A percentile compares a stretch with the other conserved stretches of the same genome.
phyloP scores from a whole-genome alignment of 2,797 vertebrate species.

The Argyrosomus regius region DNA sequence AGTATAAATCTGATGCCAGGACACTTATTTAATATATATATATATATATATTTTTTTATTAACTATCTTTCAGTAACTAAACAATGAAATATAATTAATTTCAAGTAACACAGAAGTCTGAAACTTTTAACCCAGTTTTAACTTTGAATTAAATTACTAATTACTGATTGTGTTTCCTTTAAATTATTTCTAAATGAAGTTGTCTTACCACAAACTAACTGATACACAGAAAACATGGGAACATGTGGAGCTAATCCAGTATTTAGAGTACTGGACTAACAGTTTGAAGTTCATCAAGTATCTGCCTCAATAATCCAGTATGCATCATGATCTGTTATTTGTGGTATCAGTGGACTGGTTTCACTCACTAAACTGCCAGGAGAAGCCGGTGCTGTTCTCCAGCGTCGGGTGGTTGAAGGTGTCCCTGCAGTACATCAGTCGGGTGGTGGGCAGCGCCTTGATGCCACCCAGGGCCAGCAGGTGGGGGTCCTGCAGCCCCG shows the following conservation, averaged over 20 bases:
- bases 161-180: background rate
- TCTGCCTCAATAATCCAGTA: background rate
- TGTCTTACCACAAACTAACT: background rate
- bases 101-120: no score
- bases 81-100: no score
- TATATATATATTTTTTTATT: no score
- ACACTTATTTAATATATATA: no score
- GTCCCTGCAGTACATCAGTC: constrained; percentile 88
- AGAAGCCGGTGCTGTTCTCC: constrained; percentile 81
- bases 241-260: background rate
- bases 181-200: background rate
- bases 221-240: background rate
- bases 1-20: no score
- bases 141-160: no score
- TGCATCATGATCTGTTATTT: background rate
- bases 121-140: no score
- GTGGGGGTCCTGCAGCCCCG: constrained; percentile 75
- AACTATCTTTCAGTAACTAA: no score
- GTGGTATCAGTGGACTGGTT: background rate
- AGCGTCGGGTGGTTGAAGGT: constrained; percentile 87
- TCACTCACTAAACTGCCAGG: constrained; percentile 85
- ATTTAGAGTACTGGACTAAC: no score
- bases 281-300: background rate
- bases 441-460: constrained; percentile 70
- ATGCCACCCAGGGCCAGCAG: constrained; percentile 86